Conservation (phyloP, 2,113 vertebrate species). For the Xerus inauris region DNA sequence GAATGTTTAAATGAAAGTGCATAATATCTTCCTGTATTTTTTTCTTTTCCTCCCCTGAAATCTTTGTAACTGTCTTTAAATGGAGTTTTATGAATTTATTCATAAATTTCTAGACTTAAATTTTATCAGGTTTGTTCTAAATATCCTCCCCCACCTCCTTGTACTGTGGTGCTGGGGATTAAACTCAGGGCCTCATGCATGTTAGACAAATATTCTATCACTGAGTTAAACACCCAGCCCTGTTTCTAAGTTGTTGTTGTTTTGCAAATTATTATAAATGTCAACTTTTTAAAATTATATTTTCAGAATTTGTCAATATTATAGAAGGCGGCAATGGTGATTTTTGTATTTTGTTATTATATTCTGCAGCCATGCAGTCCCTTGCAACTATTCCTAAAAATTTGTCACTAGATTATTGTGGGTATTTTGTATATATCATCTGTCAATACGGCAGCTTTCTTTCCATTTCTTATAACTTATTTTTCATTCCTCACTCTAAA, state of each 20-base stretch:
- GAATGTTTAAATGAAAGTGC: neutral
- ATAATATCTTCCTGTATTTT: neutral
- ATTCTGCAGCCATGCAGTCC: neutral
- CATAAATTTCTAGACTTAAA: neutral
- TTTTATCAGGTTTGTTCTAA: neutral
- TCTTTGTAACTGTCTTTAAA: neutral
- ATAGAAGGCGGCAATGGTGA: neutral
- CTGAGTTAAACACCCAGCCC: neutral
- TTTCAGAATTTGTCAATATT: neutral
- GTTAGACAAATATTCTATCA: neutral
- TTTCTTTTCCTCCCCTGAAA: neutral
- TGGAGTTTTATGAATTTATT: neutral
- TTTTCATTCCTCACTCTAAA: neutral
- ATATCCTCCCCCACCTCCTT: rapidly evolving
- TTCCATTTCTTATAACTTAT: neutral
- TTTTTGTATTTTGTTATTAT: neutral
- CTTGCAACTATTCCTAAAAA: neutral
- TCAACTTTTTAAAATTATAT: neutral
- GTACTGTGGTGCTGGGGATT: neutral
- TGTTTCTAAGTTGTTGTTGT: neutral
- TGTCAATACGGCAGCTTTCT: neutral
- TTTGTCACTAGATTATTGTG: neutral
- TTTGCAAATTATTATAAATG: neutral
- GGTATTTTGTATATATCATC: neutral
- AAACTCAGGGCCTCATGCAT: neutral